Conservation (phyloP, 2,113 vertebrate species). For the Dolichotis patagonum region DNA sequence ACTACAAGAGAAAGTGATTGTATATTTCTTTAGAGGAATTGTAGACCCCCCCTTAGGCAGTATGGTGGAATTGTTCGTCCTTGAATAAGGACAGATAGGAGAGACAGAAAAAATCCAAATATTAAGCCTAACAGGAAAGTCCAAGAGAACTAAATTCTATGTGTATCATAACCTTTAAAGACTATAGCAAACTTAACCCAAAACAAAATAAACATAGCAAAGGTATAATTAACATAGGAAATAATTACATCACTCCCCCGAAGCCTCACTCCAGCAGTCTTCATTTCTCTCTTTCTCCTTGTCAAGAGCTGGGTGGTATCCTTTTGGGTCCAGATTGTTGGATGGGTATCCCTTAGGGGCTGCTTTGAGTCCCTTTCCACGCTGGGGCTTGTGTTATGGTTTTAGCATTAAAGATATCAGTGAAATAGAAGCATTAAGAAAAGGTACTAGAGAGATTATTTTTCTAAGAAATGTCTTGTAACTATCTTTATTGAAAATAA, state of each 20-base stretch:
- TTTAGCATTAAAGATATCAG: constrained; percentile 43
- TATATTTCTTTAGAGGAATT: background rate
- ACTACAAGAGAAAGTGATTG: background rate
- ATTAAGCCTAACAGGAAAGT: background rate
- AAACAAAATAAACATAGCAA: background rate
- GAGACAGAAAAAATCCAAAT: background rate
- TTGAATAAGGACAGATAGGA: background rate
- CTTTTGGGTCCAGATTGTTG: background rate
- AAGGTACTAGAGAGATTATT: background rate
- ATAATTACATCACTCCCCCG: background rate
- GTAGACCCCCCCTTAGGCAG: background rate
- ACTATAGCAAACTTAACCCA: background rate
- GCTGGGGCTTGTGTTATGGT: background rate
- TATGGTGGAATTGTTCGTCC: background rate
- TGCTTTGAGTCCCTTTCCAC: background rate
- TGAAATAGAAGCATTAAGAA: background rate
- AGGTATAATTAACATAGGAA: background rate
- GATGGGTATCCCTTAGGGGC: background rate
- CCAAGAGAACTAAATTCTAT: background rate
- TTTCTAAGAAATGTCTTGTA: constrained; percentile 49
- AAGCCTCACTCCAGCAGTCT: background rate
- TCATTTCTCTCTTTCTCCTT: background rate
- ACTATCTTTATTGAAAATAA: constrained; percentile 64
- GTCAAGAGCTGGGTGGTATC: background rate
- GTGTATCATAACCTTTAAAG: background rate